phyloP scores from a whole-genome alignment of 1,140 invertebrate species.

The Temnothorax nylanderi region DNA sequence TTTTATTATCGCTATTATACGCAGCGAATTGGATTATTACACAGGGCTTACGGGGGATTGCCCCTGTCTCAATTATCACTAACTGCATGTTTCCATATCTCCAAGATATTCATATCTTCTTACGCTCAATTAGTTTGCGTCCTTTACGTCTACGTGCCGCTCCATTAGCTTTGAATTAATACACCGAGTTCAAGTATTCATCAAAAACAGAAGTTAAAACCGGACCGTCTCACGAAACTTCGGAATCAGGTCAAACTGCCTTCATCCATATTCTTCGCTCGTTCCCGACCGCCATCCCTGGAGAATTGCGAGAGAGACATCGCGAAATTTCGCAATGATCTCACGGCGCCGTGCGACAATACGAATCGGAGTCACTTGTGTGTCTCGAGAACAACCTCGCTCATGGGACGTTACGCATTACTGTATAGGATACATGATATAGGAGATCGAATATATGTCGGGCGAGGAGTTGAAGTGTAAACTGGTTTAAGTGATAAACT shows the following conservation, averaged over 20 bases:
- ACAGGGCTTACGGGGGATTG: constrained; percentile 2
- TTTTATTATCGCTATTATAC: constrained; percentile 35
- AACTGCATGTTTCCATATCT: constrained; percentile 15
- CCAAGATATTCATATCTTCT: not conserved
- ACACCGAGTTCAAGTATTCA: constrained; percentile 43
- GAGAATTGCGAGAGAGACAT: constrained; percentile 46
- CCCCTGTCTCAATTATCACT: constrained; percentile 38
- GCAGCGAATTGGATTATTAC: constrained; percentile 33
- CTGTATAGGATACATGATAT: not conserved
- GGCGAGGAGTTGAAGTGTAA: not conserved
- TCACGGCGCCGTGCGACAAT: constrained; percentile 32
- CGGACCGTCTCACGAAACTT: constrained; percentile 36
- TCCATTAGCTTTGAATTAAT: constrained; percentile 44
- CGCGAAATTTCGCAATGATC: constrained; percentile 53
- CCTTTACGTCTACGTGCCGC: constrained; percentile 3
- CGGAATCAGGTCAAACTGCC: constrained; percentile 37
- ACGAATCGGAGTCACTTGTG: constrained; percentile 25
- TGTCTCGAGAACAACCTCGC: constrained; percentile 6
- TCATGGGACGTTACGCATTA: constrained; percentile 25
- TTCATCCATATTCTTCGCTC: constrained; percentile 54
- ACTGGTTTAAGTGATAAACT: not conserved
- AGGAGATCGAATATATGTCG: not conserved
- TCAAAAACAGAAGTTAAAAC: constrained; percentile 50
- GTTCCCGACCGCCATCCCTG: constrained; percentile 23
- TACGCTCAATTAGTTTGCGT: constrained; percentile 8